Evolutionary conservation across 2,888 invertebrate genomes (phyloP), one percentile per base, ranked within the genome.

Genomic region (Zhuqinia jingwanae): DNA sequence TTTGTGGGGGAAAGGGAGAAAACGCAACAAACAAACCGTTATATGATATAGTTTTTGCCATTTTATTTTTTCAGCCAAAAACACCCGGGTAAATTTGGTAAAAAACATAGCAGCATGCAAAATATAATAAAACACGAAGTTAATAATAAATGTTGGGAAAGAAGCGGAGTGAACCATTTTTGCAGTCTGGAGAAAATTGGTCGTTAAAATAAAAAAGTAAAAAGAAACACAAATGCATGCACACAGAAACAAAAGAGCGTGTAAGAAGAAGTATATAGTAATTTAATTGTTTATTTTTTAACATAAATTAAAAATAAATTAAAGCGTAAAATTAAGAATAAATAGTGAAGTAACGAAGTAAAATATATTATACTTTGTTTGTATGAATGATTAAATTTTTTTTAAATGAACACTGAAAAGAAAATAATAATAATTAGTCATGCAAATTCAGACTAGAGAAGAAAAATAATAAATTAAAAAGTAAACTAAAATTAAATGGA

Each of bases 371-470:
- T 50, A n/a, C n/a, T 58, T 17, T 58, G 63, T 63, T 63, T n/a
- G 63, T 30, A 25, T 58, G 58, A 5, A n/a, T n/a, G n/a, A n/a
- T n/a, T n/a, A 6, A 36, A 36, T 3, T 36, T 36, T 6, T 36
- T 36, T 2, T n/a, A n/a, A 30, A 65, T 65, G 65, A 65, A 65
- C 65, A 65, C 65, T 78, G 13, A 17, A 75, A 53, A 45, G 25
- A 47, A 68, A 45, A 20, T 45, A n/a, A 22, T 50, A 47, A n/a
- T n/a, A 47, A 73, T 47, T 65, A 65, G 27, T 30, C 36, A 65
- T 65, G 65, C 42, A 65, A 65, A 65, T 65, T 36, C 1, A 50
- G 15, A 73, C 17, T 70, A 73, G 70, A 47, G 47, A 73, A 73
- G 70, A 73, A 15, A 70, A 70, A 42, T 68, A 36, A 56, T 56